Percentiles rank a stretch among this genome's conserved stretches.
Evolutionary conservation across 2,888 invertebrate genomes (phyloP).

Genomic region (Macrostomum cliftonense): DNA sequence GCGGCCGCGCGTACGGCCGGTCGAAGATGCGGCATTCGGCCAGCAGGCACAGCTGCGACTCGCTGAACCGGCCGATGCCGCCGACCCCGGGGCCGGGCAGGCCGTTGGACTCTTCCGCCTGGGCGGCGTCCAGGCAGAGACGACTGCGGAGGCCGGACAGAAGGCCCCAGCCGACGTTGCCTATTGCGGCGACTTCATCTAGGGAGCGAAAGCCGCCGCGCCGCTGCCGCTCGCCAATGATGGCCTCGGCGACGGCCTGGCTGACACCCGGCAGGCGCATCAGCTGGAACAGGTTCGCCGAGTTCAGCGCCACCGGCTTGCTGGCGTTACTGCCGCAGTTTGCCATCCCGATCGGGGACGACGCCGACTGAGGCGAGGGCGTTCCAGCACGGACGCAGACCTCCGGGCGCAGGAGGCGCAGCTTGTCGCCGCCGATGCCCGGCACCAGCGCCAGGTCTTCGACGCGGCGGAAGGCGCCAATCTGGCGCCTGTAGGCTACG

Average conservation of each 20-base stretch:
- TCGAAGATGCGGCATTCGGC: neutral
- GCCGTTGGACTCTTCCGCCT: neutral
- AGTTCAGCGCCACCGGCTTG: conserved; percentile 42
- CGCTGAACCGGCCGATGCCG: neutral
- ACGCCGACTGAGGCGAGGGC: conserved; percentile 1
- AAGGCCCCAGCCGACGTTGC: conserved; percentile 27
- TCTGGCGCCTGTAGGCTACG: conserved; percentile 55
- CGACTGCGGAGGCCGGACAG: conserved; percentile 36
- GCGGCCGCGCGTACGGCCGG: conserved; percentile 36
- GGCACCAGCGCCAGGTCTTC: conserved; percentile 64
- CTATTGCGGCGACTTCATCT: conserved; percentile 56
- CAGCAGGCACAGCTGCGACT: conserved; percentile 3
- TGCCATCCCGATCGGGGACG: conserved; percentile 38
- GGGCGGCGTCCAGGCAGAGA: conserved; percentile 21
- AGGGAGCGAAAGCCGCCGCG: conserved; percentile 54
- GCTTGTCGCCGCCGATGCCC: conserved; percentile 56
- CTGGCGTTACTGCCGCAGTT: conserved; percentile 39
- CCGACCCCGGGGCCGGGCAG: too few relatives aligned
- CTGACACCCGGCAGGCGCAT: conserved; percentile 52
- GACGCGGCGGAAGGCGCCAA: conserved; percentile 56
- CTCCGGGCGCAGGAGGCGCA: conserved; percentile 52
- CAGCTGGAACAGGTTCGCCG: conserved; percentile 58
- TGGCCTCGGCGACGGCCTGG: conserved; percentile 56
- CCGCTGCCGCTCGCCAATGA: conserved; percentile 49
- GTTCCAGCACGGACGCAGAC: conserved; percentile 46